Conservation (phyloP, 1,140 invertebrate species). For the Drosophila paulistorum region DNA sequence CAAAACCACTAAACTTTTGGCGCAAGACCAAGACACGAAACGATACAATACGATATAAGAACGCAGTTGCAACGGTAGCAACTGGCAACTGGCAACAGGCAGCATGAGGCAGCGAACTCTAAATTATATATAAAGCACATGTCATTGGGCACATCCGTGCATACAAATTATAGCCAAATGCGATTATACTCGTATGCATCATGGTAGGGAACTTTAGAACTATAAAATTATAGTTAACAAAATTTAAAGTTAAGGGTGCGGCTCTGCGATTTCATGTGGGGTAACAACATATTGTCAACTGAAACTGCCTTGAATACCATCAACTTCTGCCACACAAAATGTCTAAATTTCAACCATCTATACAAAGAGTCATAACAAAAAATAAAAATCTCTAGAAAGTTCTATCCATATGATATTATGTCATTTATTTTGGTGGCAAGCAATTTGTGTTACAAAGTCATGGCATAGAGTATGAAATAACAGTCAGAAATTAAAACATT, state of each 20-base stretch:
- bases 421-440: too few species aligned
- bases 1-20: constrained; percentile 38
- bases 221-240: constrained; percentile 25
- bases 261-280: constrained; percentile 12
- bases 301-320: too few species aligned
- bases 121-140: constrained; percentile 83
- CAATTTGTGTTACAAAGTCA: too few species aligned
- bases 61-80: constrained; percentile 61
- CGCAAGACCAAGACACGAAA: constrained; percentile 60
- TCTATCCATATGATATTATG: too few species aligned
- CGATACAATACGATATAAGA: background rate
- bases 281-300: constrained; percentile 15
- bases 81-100: background rate
- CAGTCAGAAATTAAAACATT: too few species aligned
- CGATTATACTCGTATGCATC: constrained; percentile 47
- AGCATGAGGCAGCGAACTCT: constrained; percentile 44
- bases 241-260: constrained; percentile 54
- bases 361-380: too few species aligned
- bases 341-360: too few species aligned
- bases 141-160: constrained; percentile 72
- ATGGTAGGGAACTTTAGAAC: constrained; percentile 64
- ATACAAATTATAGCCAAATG: constrained; percentile 68
- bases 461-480: too few species aligned
- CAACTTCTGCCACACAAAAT: too few species aligned
- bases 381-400: too few species aligned